Evolutionary conservation across 1,140 invertebrate species (phyloP).

Genomic region (Calycopis cecrops): DNA sequence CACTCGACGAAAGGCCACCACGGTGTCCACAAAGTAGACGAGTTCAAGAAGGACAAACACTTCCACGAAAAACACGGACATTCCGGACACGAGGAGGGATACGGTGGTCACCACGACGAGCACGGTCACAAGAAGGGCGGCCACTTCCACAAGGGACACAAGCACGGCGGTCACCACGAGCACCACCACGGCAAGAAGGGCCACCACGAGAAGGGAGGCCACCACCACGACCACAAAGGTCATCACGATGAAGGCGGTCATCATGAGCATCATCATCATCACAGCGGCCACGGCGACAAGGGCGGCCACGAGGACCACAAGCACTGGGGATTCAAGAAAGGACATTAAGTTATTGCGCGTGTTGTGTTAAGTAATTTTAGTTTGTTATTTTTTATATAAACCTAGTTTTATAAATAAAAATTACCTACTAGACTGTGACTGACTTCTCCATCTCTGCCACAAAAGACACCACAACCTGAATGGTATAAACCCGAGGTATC

Average conservation of each 20-base stretch:
- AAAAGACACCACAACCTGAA: background rate
- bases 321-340: conserved; percentile 73
- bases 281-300: conserved; percentile 78
- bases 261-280: conserved; percentile 77
- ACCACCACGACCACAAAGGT: conserved; percentile 61
- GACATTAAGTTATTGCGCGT: conserved; percentile 55
- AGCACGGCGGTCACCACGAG: conserved; percentile 79
- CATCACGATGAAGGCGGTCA: conserved; percentile 75
- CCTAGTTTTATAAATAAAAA: conserved; percentile 6
- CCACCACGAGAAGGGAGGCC: conserved; percentile 79
- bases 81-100: conserved; percentile 78
- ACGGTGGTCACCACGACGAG: conserved; percentile 79
- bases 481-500: background rate
- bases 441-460: background rate
- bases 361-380: background rate
- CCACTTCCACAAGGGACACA: conserved; percentile 80
- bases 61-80: conserved; percentile 86
- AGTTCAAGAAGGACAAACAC: conserved; percentile 76
- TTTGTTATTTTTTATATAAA: conserved; percentile 14
- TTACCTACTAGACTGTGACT: no score
- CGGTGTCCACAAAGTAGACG: conserved; percentile 83
- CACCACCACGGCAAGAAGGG: conserved; percentile 83
- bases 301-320: conserved; percentile 74
- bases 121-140: conserved; percentile 81
- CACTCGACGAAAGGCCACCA: conserved; percentile 86